Conservation (phyloP, 2,113 vertebrate genomes). For the Micronycteris hirsuta region DNA sequence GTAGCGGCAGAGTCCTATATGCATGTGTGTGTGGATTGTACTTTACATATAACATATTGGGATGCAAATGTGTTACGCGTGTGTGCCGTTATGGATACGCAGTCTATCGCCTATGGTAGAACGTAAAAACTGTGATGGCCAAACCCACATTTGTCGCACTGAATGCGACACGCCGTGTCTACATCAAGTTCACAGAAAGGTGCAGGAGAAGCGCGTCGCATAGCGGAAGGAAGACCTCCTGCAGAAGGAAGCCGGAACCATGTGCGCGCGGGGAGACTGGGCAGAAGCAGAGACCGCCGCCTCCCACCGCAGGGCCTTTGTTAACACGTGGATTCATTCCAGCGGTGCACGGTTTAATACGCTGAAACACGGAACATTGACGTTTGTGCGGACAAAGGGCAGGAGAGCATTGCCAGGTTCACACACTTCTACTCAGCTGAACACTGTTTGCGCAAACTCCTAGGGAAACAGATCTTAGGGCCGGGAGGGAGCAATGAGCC, state of each 20-base stretch:
- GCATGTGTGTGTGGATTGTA: not conserved
- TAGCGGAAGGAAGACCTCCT: rapidly evolving
- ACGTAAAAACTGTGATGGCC: no score
- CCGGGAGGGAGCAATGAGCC: rapidly evolving
- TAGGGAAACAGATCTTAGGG: not conserved
- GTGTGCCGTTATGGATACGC: no score
- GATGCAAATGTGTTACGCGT: not conserved
- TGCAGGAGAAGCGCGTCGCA: rapidly evolving
- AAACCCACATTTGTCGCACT: no score
- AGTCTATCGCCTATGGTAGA: not conserved
- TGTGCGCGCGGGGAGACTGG: rapidly evolving
- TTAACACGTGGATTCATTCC: rapidly evolving
- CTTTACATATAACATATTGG: no score
- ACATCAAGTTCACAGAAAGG: rapidly evolving
- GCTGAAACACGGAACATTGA: not conserved
- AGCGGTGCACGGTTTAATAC: not conserved
- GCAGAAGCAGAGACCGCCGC: rapidly evolving
- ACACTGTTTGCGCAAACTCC: no score
- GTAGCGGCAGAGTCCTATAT: rapidly evolving
- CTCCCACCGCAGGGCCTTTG: no score
- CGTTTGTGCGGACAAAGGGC: not conserved
- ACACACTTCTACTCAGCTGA: rapidly evolving
- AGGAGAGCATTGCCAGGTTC: not conserved
- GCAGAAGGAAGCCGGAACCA: not conserved
- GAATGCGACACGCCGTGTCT: not conserved